Evolutionary conservation across 2,888 invertebrate species (phyloP), one percentile per base, ranked within the genome.

Genomic region (Alloplasta piceator): DNA sequence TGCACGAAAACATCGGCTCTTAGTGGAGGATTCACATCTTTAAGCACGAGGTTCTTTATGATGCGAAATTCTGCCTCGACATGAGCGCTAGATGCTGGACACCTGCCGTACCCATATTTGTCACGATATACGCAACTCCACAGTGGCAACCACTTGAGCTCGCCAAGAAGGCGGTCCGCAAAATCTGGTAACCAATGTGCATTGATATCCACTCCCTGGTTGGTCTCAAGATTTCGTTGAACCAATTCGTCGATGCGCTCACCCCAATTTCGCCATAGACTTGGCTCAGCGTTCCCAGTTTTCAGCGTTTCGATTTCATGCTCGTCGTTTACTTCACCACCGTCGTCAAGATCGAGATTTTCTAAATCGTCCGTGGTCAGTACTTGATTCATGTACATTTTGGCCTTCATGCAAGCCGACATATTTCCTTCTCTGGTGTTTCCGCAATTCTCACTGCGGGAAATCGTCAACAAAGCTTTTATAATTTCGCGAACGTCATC

Each of bases 401-500:
- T 82, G 3, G 70, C 46, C 12, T 38, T 46, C 66, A 70, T 39
- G 14, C 74, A 82, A 6, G 39, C 41, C 7, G 71, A 80, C 0
- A 36, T 7, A 41, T 12, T 60, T 10, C 72, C 72, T 14, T 67
- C 56, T 2, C 39, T 12, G n/a, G 39, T 39, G n/a, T 58, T 14
- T 10, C 78, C 78, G 61, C 80, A 74, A 10, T 52, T 68, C 64
- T 70, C 55, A 50, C 61, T 67, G 7, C 43, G 26, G 16, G 77
- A 36, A 9, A 74, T 58, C 36, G 67, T 78, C 39, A 82, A 68
- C 52, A 83, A 52, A 0, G 60, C 64, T 36, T 48, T 71, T 4
- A 77, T 64, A 55, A 80, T 78, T 50, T 55, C 9, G 26, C 50
- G 70, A 0, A 74, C 78, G 36, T 78, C 67, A 12, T 78, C 61